These are phyloP conservation scores for Ataeniobius toweri DNA, from an alignment of 2,797 vertebrate species.

Conservation along the genomic window DNA sequence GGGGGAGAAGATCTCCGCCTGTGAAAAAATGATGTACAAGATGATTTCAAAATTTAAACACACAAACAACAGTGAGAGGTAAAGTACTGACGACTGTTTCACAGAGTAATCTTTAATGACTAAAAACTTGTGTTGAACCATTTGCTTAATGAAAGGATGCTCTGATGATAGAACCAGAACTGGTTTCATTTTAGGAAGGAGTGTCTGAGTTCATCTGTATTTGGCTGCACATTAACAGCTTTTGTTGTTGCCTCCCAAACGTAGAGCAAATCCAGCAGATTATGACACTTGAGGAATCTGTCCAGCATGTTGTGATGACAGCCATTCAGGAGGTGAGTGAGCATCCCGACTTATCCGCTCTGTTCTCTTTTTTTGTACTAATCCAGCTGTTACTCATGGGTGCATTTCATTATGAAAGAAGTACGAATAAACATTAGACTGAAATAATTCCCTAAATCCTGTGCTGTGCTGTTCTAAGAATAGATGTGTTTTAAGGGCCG, in stretches of 20 bases:
- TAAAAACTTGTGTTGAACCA: not conserved
- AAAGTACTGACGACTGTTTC: not conserved
- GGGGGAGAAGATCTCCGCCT: slow-evolving; percentile 17
- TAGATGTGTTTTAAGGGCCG: slow-evolving; percentile 22
- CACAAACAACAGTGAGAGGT: not conserved
- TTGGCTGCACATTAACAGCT: slow-evolving; percentile 42
- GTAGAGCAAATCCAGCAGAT: slow-evolving; percentile 92
- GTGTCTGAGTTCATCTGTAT: slow-evolving; percentile 46
- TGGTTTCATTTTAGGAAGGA: slow-evolving; percentile 20
- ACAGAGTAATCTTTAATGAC: not conserved
- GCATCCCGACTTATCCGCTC: slow-evolving; percentile 33
- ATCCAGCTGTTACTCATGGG: slow-evolving; percentile 56
- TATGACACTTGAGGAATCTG: slow-evolving; percentile 90
- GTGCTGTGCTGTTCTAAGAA: slow-evolving; percentile 41
- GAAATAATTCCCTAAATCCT: slow-evolving; percentile 36
- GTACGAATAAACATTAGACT: slow-evolving; percentile 36
- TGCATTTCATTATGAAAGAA: slow-evolving; percentile 54
- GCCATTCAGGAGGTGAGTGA: slow-evolving; percentile 91
- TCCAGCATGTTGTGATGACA: slow-evolving; percentile 92
- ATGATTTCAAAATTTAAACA: slow-evolving; percentile 17
- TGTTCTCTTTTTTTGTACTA: slow-evolving; percentile 29
- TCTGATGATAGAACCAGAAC: slow-evolving; percentile 27
- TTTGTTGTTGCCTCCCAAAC: slow-evolving; percentile 43
- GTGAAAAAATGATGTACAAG: not conserved
- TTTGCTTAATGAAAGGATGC: not conserved